Base-by-base conservation (phyloP, 1,140 invertebrate genomes). In the Matsumurasca onukii region DNA sequence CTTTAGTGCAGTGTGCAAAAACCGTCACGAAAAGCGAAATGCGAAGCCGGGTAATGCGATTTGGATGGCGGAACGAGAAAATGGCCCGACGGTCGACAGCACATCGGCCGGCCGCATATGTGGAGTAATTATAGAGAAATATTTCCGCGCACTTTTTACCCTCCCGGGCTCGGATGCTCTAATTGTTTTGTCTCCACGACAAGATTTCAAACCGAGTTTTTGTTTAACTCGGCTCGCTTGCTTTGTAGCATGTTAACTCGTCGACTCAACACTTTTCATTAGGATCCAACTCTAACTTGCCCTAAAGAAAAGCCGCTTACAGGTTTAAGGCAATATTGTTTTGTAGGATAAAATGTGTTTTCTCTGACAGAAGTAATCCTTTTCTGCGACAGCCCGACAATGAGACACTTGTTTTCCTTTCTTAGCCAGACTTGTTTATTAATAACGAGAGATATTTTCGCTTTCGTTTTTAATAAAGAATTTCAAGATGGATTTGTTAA, bases 311-410 rank as follows among this genome's bases (percentile, higher is more conserved):
- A 39, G 34, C 34, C 17, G 34, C 34, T 39, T 39, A 39, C 5
- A 39, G 34, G 34, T 39, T 39, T 39, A 39, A 39, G 34, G 34
- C 34, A 39, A 39, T 39, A 39, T 39, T 39, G 34, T 39, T 39
- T 39, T 39, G 34, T 39, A 17, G 34, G 34, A 39, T 39, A 39
- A 39, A 39, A 39, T 39, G 17, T 39, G 34, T 39, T 39, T 39
- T 39, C 34, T 39, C 34, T 39, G 34, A 39, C 34, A 39, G 34
- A 39, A 39, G 34, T 39, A 39, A 39, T 39, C 34, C 34, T 39
- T 39, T 39, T 5, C 17, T 39, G 34, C 34, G 17, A 39, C 34
- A 39, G 17, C 17, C 34, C 17, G 34, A 17, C 34, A 17, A 39
- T 39, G 17, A 9, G 34, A 39, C 34, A 39, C 34, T 39, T 39